Evolutionary conservation across 2,113 vertebrate genomes (phyloP).

Genomic region (Nothocercus nigrocapillus): DNA sequence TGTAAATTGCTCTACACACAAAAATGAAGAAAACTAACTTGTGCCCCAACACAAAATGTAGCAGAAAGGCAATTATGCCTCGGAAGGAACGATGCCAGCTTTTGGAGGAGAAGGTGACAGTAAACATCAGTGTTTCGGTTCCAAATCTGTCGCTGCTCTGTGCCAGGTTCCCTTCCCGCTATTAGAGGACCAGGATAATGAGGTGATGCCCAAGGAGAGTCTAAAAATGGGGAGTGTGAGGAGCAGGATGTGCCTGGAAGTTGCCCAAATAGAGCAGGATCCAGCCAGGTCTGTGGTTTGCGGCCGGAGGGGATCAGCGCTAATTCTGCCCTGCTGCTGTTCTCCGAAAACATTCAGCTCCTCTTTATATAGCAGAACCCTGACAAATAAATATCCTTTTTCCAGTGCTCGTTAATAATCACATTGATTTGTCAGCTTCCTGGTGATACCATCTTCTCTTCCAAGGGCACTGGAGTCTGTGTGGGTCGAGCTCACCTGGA

Average conservation of each 20-base stretch:
- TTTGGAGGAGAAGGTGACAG: neutral
- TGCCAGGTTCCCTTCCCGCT: neutral
- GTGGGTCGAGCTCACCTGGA: neutral
- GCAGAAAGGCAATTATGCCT: neutral
- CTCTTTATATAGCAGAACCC: no score
- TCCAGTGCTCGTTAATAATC: neutral
- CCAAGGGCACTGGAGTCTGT: neutral
- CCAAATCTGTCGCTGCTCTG: neutral
- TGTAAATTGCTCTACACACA: neutral
- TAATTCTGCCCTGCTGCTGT: neutral
- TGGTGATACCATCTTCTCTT: neutral
- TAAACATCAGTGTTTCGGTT: neutral
- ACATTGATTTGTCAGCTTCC: neutral
- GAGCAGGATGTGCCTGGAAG: neutral
- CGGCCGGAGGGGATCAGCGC: accelerated
- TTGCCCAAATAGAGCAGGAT: neutral
- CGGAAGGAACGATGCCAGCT: neutral
- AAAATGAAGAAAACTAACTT: neutral
- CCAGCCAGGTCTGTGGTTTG: neutral
- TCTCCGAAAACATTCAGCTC: no score
- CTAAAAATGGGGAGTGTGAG: neutral
- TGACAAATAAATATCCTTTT: neutral
- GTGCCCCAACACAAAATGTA: neutral
- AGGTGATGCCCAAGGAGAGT: neutral
- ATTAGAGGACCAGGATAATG: neutral